phyloP scores from a whole-genome alignment of 2,888 invertebrate genomes.

The Pocota personata region DNA sequence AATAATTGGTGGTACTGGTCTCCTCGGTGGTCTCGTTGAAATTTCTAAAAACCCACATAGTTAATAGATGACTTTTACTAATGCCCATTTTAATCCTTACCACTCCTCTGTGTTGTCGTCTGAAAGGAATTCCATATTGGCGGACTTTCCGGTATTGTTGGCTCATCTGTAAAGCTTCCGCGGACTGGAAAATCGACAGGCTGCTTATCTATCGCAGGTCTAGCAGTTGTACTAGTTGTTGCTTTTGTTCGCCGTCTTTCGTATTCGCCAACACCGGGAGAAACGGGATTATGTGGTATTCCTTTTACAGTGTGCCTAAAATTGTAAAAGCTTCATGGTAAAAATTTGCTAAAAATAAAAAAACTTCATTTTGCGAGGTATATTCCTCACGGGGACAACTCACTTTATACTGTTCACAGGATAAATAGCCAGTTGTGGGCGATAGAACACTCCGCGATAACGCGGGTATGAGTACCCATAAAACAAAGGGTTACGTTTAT shows the following conservation, averaged over 20 bases:
- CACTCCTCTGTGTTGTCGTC: not conserved
- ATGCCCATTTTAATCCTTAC: too few species aligned
- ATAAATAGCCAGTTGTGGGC: not conserved
- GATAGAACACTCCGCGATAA: slow-evolving; percentile 18
- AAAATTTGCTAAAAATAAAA: not conserved
- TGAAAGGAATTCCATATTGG: not conserved
- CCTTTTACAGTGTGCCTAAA: slow-evolving; percentile 69
- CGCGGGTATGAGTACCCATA: slow-evolving; percentile 17
- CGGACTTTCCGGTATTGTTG: not conserved
- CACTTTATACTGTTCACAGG: not conserved
- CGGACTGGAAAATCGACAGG: too few species aligned
- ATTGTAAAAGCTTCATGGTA: not conserved
- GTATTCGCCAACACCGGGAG: not conserved
- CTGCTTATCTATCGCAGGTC: too few species aligned
- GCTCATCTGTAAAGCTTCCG: too few species aligned
- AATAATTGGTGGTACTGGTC: slow-evolving; percentile 72
- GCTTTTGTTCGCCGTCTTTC: not conserved
- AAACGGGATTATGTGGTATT: slow-evolving; percentile 64
- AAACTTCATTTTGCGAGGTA: too few species aligned
- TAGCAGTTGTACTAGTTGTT: not conserved
- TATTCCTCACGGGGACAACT: not conserved
- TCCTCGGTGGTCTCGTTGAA: slow-evolving; percentile 18
- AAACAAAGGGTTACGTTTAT: slow-evolving; percentile 39
- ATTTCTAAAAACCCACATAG: not conserved
- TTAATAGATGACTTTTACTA: not conserved